These are phyloP conservation scores for Odocoileus hemionus DNA, from an alignment of 2,113 vertebrate genomes.

Conservation along the genomic window DNA sequence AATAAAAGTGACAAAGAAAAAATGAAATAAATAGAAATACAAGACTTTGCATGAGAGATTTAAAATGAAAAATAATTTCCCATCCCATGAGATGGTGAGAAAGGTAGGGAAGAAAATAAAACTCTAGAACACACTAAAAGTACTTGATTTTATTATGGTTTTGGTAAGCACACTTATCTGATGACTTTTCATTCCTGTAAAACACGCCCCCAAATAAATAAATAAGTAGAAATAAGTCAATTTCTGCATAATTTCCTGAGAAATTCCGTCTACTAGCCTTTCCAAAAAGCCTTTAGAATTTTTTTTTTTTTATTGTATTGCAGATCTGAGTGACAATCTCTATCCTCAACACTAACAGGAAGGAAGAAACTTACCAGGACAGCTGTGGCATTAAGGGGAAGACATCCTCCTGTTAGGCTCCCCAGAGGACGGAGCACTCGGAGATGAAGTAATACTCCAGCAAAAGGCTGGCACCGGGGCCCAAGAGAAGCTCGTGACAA, in stretches of 20 bases:
- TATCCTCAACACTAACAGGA: background rate
- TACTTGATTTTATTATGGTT: background rate
- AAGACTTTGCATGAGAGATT: background rate
- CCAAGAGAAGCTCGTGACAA: background rate
- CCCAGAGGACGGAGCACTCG: background rate
- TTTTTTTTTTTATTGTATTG: background rate
- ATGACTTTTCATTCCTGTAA: background rate
- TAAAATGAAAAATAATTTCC: conserved; percentile 16
- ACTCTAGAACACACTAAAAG: background rate
- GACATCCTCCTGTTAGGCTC: background rate
- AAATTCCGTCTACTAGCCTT: background rate
- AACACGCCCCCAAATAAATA: background rate
- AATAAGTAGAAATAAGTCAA: background rate
- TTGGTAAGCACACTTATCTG: background rate
- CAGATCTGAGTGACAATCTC: background rate
- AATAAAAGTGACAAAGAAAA: background rate
- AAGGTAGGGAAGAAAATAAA: background rate
- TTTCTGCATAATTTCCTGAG: background rate
- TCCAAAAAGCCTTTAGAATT: background rate
- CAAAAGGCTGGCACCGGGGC: background rate
- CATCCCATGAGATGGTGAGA: background rate
- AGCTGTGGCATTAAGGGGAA: background rate
- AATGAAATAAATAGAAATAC: background rate
- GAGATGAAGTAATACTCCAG: background rate
- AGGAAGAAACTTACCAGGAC: background rate